Percentiles rank a stretch among this genome's conserved stretches.
phyloP scores from a whole-genome alignment of 2,888 invertebrate species.

The Anthophora plumipes region DNA sequence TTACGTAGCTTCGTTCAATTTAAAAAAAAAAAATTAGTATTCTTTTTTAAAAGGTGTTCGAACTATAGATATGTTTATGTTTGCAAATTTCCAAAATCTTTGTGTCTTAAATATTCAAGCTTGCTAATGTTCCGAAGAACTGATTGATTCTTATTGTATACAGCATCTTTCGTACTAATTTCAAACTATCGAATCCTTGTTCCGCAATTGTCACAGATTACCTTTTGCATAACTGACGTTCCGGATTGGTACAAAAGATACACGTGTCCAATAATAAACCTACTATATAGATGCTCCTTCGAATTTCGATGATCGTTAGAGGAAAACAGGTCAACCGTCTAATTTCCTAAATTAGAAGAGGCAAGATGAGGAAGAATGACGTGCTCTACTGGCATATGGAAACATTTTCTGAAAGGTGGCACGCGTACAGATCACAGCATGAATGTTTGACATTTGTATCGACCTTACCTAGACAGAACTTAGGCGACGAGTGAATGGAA shows the following conservation, averaged over 20 bases:
- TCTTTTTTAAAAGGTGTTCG: too few species aligned
- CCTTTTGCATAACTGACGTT: not conserved
- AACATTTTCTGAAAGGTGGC: not conserved
- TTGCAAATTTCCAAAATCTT: too few species aligned
- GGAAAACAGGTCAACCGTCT: not conserved
- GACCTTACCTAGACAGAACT: not conserved
- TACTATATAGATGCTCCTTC: not conserved
- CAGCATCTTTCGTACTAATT: not conserved
- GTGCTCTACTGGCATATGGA: not conserved
- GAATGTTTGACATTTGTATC: conserved; percentile 15
- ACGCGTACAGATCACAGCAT: not conserved
- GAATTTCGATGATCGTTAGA: not conserved
- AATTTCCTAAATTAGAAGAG: conserved; percentile 11
- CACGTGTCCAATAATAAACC: not conserved
- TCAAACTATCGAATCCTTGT: not conserved
- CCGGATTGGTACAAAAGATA: not conserved
- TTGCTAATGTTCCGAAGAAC: too few species aligned
- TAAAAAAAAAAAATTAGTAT: too few species aligned
- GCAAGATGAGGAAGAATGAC: not conserved
- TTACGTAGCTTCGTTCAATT: too few species aligned
- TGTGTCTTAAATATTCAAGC: too few species aligned
- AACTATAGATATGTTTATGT: too few species aligned
- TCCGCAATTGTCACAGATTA: not conserved
- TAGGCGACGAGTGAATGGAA: conserved; percentile 2
- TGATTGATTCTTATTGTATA: too few species aligned